These are phyloP conservation scores for Ramphastos sulfuratus DNA, from an alignment of 2,113 vertebrate species.

Conservation along the genomic window DNA sequence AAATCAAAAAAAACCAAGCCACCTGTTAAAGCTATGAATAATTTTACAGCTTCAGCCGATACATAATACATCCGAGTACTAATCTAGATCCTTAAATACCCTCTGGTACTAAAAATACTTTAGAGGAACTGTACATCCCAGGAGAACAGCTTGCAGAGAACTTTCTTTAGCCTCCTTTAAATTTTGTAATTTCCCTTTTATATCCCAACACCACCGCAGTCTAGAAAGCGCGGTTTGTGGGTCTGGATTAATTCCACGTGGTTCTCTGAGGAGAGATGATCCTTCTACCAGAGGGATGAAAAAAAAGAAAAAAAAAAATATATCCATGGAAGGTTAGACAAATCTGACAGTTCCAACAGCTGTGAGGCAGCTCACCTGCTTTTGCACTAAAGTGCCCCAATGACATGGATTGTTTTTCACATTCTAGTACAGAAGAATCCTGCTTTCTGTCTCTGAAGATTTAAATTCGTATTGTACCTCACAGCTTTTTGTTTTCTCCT, in stretches of 20 bases:
- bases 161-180: constrained; percentile 25
- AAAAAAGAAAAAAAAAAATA: background rate
- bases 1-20: background rate
- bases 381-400: background rate
- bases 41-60: background rate
- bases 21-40: constrained; percentile 58
- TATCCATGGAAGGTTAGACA: background rate
- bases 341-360: background rate
- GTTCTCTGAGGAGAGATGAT: background rate
- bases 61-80: constrained; percentile 60
- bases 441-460: background rate
- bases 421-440: background rate
- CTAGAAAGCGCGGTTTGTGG: constrained; percentile 37
- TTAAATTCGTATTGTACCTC: background rate
- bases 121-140: constrained; percentile 38
- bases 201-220: background rate
- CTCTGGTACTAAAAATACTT: constrained; percentile 52
- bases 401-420: background rate
- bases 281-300: background rate
- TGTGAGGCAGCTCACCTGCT: background rate
- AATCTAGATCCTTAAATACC: constrained; percentile 49
- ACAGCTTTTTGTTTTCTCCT: background rate
- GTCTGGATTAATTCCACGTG: background rate
- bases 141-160: constrained; percentile 26
- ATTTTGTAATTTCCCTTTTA: constrained; percentile 41